phyloP scores from a whole-genome alignment of 1,140 invertebrate species.

The Drosophila sulfurigaster region DNA sequence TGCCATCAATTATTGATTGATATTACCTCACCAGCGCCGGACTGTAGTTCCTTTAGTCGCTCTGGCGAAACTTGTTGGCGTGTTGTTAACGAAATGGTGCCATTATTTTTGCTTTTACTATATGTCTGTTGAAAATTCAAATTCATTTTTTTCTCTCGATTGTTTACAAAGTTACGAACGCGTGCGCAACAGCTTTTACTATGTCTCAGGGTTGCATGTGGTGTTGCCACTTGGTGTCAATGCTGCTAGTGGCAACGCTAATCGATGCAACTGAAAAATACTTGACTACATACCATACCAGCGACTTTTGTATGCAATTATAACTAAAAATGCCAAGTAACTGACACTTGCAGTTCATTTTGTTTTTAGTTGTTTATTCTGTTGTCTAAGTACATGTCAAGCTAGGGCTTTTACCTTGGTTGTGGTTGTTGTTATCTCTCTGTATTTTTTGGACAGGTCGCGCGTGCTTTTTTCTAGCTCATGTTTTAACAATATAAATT shows the following conservation, averaged over 20 bases:
- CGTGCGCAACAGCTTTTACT: conserved; percentile 17
- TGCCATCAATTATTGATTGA: background rate
- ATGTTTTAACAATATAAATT: conserved; percentile 79
- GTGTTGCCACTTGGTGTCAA: background rate
- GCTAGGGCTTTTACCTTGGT: conserved; percentile 40
- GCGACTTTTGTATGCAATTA: conserved; percentile 7
- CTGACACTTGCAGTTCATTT: conserved; percentile 19
- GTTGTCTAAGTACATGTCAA: conserved; percentile 51
- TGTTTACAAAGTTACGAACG: conserved; percentile 10
- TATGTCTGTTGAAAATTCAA: conserved; percentile 23
- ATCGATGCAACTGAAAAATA: background rate
- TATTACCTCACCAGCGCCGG: conserved; percentile 57
- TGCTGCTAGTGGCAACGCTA: background rate
- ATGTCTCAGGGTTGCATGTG: background rate
- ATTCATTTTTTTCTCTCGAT: conserved; percentile 15
- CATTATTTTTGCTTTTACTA: conserved; percentile 42
- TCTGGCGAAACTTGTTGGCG: background rate
- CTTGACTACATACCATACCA: background rate
- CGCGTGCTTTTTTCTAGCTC: conserved; percentile 80
- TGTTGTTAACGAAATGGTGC: conserved; percentile 50
- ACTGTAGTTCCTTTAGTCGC: background rate
- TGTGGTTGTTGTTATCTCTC: conserved; percentile 13
- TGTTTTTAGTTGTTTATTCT: conserved; percentile 2
- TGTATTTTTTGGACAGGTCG: conserved; percentile 63
- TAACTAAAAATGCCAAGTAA: conserved; percentile 15